A percentile compares a stretch with the other conserved stretches of the same genome.
phyloP scores from a whole-genome alignment of 2,113 vertebrate species.

The Grantiella picta region DNA sequence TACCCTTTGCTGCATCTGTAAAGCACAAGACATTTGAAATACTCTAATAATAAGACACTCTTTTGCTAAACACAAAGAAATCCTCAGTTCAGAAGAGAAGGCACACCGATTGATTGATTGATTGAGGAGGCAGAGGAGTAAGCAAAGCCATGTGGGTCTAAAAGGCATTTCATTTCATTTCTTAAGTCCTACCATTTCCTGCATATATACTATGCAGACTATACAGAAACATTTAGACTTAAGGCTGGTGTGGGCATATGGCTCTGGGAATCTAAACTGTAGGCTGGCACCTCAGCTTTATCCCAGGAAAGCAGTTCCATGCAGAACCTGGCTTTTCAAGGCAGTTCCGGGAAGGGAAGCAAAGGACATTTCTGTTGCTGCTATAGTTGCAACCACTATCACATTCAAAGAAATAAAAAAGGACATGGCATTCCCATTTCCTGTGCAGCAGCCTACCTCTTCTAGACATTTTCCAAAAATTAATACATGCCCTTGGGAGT shows the following conservation, averaged over 20 bases:
- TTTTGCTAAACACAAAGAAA: not conserved
- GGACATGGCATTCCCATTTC: not conserved
- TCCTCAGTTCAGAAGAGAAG: not conserved
- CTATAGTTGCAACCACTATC: not conserved
- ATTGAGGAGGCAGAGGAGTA: not conserved
- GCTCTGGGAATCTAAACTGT: not conserved
- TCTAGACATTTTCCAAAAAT: not conserved
- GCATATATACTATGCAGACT: not conserved
- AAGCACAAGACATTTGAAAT: not conserved
- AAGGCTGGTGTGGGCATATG: not conserved
- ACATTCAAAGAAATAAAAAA: not conserved
- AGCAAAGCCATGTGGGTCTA: not conserved
- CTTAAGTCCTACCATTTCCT: not conserved
- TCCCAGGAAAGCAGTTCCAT: not conserved
- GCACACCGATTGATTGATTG: not conserved
- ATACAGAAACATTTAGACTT: not conserved
- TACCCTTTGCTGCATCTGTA: not conserved
- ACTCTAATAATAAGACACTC: not conserved
- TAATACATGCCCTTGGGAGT: not conserved
- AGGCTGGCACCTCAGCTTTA: not conserved
- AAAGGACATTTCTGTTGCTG: not conserved
- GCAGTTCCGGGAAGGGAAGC: not conserved
- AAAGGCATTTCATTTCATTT: not conserved
- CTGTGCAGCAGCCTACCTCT: not conserved
- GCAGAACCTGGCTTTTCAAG: not conserved